Percentiles rank a stretch among this genome's conserved stretches.
Evolutionary conservation across 2,113 vertebrate genomes (phyloP).

Genomic region (Tichodroma muraria): DNA sequence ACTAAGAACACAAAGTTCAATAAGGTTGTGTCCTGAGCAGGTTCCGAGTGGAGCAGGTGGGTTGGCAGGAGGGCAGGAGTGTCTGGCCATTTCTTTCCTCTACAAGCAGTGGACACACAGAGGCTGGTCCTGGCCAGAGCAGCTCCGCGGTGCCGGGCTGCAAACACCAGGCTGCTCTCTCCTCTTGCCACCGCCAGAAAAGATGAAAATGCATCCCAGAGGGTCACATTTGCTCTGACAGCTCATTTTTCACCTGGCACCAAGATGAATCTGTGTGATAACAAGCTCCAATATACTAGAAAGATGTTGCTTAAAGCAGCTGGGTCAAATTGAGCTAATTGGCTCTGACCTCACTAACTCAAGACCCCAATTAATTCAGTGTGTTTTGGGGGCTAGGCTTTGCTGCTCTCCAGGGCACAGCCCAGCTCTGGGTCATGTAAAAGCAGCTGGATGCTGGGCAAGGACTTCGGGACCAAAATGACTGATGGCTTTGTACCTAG

Average conservation of each 20-base stretch:
- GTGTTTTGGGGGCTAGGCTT: not conserved
- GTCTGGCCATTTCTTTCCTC: not conserved
- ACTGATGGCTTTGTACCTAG: not conserved
- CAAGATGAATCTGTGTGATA: not conserved
- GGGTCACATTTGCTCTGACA: not conserved
- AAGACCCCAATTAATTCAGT: not conserved
- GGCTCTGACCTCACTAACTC: not conserved
- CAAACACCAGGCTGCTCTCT: not conserved
- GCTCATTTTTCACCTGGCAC: not conserved
- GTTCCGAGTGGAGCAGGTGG: not conserved
- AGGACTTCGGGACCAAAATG: not conserved
- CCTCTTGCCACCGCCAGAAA: not conserved
- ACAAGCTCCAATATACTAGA: not conserved
- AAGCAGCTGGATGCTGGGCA: not conserved
- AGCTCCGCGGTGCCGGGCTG: not conserved
- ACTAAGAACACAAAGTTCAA: not conserved
- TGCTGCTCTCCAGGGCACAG: not conserved
- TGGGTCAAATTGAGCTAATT: not conserved
- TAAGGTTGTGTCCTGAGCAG: not conserved
- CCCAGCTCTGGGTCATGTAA: not conserved
- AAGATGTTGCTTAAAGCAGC: not conserved
- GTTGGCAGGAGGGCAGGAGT: not conserved
- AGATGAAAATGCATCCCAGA: not conserved
- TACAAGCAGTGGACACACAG: not conserved
- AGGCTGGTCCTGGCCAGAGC: not conserved